Base-by-base conservation (phyloP, 2,888 invertebrate genomes). In the Dynastes tityus region DNA sequence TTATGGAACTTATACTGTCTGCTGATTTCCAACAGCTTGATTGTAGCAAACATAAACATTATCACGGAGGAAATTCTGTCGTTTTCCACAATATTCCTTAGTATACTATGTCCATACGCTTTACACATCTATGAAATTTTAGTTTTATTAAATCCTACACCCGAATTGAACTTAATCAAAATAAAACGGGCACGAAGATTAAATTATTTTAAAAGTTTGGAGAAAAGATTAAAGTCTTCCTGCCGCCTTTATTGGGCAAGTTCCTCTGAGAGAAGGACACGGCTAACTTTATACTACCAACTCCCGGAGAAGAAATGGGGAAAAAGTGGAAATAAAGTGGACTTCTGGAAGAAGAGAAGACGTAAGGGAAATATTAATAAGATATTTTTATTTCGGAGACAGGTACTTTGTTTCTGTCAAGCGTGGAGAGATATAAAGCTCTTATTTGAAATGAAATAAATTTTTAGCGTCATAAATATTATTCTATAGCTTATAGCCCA, bases 291-390 rank as follows among this genome's bases (percentile, higher is more conserved):
- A 22, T 55, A 40, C 29, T 45, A 29, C 22, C 37, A 68, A 68
- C 51, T 68, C 13, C 13, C 8, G 68, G 22, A 51, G 29, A 1
- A 68, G 40, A 68, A 29, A 68, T 16, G 13, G 49, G 16, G 27
- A 27, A 49, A 68, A 32, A 63, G 51, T 51, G 51, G 68, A 68
- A 68, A 68, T 68, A 68, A 68, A 68, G 51, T 68, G 68, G 68
- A 40, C 68, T 32, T 13, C 29, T 13, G 68, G 40, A 68, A 51
- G 40, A 68, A 51, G 27, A 27, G 68, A 51, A 68, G 49, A 65
- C 65, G 68, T 51, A 68, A 51, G 68, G 68, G 68, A 68, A 68
- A 68, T 68, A 68, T 68, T 68, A 68, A 68, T 68, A 68, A 68
- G 68, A 68, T 68, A 68, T 68, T 68, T 68, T 68, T 68, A 51